A percentile compares a stretch with the other conserved stretches of the same genome.
Conservation (phyloP, 2,888 invertebrate genomes). For the Dicyrtomina minuta region DNA sequence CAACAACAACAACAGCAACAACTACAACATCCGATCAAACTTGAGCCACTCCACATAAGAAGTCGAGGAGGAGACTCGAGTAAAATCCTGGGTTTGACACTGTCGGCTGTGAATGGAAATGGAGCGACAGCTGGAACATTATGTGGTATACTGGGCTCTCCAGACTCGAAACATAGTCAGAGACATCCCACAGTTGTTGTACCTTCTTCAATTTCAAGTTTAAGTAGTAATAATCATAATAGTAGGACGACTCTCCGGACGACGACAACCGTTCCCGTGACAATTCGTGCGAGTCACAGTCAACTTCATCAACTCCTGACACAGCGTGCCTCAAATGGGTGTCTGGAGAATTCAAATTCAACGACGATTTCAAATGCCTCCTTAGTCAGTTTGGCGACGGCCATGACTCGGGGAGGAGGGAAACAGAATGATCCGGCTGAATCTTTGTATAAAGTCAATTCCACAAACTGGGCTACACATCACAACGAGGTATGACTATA, state of each 20-base stretch:
- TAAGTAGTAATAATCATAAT: too few species aligned
- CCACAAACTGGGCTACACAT: constrained; percentile 41
- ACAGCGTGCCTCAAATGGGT: constrained; percentile 38
- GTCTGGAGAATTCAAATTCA: constrained; percentile 2
- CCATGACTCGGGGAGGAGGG: neutral
- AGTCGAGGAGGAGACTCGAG: too few species aligned
- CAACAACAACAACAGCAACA: too few species aligned
- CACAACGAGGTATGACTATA: constrained; percentile 42
- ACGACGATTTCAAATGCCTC: constrained; percentile 13
- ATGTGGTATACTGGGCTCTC: too few species aligned
- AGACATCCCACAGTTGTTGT: constrained; percentile 14
- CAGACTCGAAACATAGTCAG: too few species aligned
- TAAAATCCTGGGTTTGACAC: constrained; percentile 27
- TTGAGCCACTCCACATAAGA: constrained; percentile 20
- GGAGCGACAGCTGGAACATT: neutral
- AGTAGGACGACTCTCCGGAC: too few species aligned
- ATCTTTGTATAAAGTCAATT: neutral
- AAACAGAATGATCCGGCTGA: constrained; percentile 11
- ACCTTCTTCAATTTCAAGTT: constrained; percentile 1
- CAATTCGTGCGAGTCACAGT: constrained; percentile 32
- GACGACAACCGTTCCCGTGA: constrained; percentile 22
- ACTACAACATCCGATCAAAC: too few species aligned
- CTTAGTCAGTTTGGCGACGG: neutral
- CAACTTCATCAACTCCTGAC: constrained; percentile 45
- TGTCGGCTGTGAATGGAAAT: constrained; percentile 15